Evolutionary conservation across 2,888 invertebrate species (phyloP).

Genomic region (Xanthostigma xanthostigma): DNA sequence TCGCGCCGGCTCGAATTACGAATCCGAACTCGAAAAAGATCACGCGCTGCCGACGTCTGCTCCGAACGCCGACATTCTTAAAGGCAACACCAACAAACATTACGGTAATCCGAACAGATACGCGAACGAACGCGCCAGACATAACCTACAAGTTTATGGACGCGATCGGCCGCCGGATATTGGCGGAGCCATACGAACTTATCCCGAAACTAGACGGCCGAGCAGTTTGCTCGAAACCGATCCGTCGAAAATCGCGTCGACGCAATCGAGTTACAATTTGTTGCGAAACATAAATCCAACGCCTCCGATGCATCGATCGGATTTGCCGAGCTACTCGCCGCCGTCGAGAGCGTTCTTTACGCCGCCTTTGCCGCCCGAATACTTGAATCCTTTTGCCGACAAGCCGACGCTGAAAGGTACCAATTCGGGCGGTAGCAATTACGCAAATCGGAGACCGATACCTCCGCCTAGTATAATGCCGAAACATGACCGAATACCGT

Average conservation of each 20-base stretch:
- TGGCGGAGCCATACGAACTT: constrained; percentile 2
- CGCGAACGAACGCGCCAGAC: constrained; percentile 28
- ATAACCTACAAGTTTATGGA: constrained; percentile 18
- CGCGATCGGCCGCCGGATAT: constrained; percentile 6
- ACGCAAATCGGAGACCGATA: constrained; percentile 58
- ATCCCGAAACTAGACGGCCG: constrained; percentile 4
- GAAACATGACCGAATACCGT: constrained; percentile 70
- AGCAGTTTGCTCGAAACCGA: constrained; percentile 4
- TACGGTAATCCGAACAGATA: constrained; percentile 56
- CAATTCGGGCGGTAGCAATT: constrained; percentile 44
- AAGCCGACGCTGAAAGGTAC: constrained; percentile 70
- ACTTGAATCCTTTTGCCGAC: constrained; percentile 75
- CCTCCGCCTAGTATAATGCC: constrained; percentile 74
- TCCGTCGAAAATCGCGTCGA: constrained; percentile 4
- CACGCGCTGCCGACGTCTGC: constrained; percentile 61
- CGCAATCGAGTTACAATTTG: constrained; percentile 33
- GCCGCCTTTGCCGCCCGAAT: constrained; percentile 70
- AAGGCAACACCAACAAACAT: constrained; percentile 60
- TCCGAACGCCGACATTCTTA: constrained; percentile 62
- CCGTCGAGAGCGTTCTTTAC: constrained; percentile 66
- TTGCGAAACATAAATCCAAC: constrained; percentile 43
- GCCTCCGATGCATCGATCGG: constrained; percentile 44
- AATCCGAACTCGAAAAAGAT: constrained; percentile 54
- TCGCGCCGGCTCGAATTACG: constrained; percentile 34
- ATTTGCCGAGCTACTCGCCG: constrained; percentile 70